Evolutionary conservation across 1,140 invertebrate genomes (phyloP).

Genomic region (Calliphora vicina): DNA sequence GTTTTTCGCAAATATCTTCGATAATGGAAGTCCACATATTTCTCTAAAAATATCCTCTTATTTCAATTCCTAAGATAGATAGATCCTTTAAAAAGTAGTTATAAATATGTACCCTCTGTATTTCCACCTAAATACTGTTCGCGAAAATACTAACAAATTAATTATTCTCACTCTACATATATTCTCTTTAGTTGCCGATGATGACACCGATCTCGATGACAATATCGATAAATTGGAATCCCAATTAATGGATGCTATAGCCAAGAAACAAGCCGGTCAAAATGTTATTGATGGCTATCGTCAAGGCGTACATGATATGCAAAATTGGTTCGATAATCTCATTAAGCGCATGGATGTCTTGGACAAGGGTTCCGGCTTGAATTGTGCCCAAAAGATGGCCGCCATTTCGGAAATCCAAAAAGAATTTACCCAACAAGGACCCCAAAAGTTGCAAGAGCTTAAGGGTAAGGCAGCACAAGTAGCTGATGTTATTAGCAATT

Average conservation of each 20-base stretch:
- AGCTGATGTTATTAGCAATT: constrained; percentile 80
- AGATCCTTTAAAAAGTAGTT: too few relatives aligned
- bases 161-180: not conserved
- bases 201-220: constrained; percentile 76
- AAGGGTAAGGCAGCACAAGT: constrained; percentile 75
- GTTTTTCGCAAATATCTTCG: too few relatives aligned
- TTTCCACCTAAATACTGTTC: too few relatives aligned
- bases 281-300: constrained; percentile 81
- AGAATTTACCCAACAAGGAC: constrained; percentile 76
- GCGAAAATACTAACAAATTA: too few relatives aligned
- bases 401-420: constrained; percentile 73
- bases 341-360: constrained; percentile 80
- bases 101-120: too few relatives aligned
- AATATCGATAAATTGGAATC: constrained; percentile 75
- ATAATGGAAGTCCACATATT: too few relatives aligned
- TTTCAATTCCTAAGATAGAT: too few relatives aligned
- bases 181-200: constrained; percentile 60
- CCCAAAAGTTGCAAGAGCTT: constrained; percentile 72
- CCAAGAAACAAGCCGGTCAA: constrained; percentile 78
- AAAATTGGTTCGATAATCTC: constrained; percentile 81
- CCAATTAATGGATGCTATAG: constrained; percentile 75
- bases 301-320: constrained; percentile 76
- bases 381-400: constrained; percentile 80
- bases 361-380: constrained; percentile 83
- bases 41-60: too few relatives aligned